Conservation (phyloP, 2,113 vertebrate genomes). For the Grallaria varia region DNA sequence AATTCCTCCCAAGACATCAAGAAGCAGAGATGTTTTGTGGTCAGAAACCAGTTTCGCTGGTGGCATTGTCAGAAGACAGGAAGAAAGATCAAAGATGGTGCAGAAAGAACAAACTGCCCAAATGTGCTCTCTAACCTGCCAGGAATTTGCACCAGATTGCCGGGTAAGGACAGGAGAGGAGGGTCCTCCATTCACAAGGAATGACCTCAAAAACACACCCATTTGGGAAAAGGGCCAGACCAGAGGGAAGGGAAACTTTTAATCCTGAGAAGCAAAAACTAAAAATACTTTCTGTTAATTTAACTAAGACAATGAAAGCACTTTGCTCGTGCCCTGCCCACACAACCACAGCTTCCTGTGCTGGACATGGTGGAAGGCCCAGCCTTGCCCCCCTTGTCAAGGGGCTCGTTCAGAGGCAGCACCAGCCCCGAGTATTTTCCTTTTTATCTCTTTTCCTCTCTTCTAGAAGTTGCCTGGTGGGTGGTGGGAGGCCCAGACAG, state of each 20-base stretch:
- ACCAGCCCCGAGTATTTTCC: neutral
- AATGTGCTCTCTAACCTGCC: neutral
- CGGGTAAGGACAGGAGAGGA: neutral
- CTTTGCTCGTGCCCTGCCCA: neutral
- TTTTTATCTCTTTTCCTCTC: neutral
- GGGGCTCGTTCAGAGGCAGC: neutral
- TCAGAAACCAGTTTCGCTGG: neutral
- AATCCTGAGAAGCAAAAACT: neutral
- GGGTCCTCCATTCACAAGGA: accelerated
- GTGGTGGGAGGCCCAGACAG: neutral
- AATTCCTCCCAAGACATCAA: neutral
- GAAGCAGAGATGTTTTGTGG: neutral
- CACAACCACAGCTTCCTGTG: neutral
- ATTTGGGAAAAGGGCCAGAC: neutral
- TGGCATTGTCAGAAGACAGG: neutral
- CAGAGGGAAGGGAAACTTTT: neutral
- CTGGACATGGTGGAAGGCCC: neutral
- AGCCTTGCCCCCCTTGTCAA: neutral
- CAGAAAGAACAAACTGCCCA: neutral
- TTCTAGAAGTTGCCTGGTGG: neutral
- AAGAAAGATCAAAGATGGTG: neutral
- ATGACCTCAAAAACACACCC: neutral
- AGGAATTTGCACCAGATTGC: neutral
- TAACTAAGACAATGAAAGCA: neutral
- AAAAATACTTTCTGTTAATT: neutral